Evolutionary conservation across 2,888 invertebrate species (phyloP).

Genomic region (Ichneumoninae sp.): DNA sequence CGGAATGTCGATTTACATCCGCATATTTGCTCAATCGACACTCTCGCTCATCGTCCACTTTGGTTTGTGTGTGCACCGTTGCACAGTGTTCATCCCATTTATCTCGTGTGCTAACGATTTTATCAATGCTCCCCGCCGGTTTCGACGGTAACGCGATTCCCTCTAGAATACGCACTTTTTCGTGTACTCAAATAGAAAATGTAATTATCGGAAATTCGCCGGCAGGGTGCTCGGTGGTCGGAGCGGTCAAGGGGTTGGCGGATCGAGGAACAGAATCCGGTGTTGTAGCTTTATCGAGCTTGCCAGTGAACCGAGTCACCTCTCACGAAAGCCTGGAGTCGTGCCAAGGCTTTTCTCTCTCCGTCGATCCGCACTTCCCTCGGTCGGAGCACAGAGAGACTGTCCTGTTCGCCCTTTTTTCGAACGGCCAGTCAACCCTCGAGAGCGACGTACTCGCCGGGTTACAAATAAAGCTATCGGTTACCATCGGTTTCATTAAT

Average conservation of each 20-base stretch:
- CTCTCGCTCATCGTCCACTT: background rate
- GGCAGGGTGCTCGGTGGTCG: conserved; percentile 20
- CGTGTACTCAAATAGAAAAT: conserved; percentile 54
- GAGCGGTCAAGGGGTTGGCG: conserved; percentile 18
- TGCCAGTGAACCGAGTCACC: conserved; percentile 52
- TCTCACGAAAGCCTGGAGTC: conserved; percentile 62
- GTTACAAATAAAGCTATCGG: conserved; percentile 60
- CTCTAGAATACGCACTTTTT: conserved; percentile 16
- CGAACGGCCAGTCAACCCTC: conserved; percentile 2
- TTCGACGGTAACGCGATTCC: conserved; percentile 27
- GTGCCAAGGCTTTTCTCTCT: conserved; percentile 56
- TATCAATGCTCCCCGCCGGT: conserved; percentile 12
- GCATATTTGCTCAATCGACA: conserved; percentile 13
- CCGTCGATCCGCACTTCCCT: background rate
- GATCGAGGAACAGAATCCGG: conserved; percentile 13
- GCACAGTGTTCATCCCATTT: background rate
- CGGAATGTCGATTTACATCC: conserved; percentile 13
- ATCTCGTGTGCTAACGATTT: conserved; percentile 24
- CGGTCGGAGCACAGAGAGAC: conserved; percentile 30
- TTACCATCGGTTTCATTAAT: conserved; percentile 66
- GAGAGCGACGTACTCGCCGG: conserved; percentile 21
- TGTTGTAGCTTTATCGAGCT: conserved; percentile 68
- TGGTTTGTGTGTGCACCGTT: background rate
- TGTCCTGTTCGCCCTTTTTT: conserved; percentile 59
- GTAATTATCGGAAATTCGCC: conserved; percentile 67